phyloP scores from a whole-genome alignment of 2,113 vertebrate species.

The Saccopteryx bilineata region DNA sequence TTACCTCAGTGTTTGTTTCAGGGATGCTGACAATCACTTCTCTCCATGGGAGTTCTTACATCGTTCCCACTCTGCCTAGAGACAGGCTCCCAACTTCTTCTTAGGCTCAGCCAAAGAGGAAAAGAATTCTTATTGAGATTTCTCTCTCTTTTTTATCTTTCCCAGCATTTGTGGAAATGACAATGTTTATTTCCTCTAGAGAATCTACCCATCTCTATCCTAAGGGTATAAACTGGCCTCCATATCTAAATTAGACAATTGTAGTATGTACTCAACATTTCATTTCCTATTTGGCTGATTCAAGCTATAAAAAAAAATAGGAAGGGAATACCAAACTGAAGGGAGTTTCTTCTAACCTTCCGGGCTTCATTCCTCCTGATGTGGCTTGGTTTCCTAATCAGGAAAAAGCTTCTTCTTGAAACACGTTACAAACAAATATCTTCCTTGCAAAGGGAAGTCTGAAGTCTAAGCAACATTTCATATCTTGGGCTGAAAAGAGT shows the following conservation, averaged over 20 bases:
- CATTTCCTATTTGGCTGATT: conserved; percentile 5
- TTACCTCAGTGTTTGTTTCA: not conserved
- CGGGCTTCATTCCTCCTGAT: not conserved
- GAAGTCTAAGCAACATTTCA: conserved; percentile 31
- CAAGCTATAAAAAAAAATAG: not conserved
- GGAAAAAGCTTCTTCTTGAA: conserved; percentile 22
- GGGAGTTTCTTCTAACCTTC: not conserved
- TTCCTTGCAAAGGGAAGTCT: not conserved
- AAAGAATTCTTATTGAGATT: not conserved
- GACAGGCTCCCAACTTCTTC: not conserved
- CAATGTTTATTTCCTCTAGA: not conserved
- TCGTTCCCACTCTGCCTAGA: not conserved
- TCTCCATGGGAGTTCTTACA: not conserved
- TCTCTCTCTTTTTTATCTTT: not conserved
- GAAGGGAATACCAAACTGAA: not conserved
- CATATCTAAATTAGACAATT: conserved; percentile 14
- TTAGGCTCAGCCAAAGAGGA: not conserved
- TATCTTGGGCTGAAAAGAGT: not conserved
- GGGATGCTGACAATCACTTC: not conserved
- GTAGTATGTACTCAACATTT: not conserved
- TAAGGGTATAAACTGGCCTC: not conserved
- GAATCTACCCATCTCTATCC: not conserved
- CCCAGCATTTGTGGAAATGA: conserved; percentile 20
- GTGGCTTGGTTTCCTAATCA: not conserved
- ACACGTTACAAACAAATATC: not conserved